Evolutionary conservation across 2,113 vertebrate genomes (phyloP), one percentile per base, ranked within the genome.

Genomic region (Camelus bactrianus): DNA sequence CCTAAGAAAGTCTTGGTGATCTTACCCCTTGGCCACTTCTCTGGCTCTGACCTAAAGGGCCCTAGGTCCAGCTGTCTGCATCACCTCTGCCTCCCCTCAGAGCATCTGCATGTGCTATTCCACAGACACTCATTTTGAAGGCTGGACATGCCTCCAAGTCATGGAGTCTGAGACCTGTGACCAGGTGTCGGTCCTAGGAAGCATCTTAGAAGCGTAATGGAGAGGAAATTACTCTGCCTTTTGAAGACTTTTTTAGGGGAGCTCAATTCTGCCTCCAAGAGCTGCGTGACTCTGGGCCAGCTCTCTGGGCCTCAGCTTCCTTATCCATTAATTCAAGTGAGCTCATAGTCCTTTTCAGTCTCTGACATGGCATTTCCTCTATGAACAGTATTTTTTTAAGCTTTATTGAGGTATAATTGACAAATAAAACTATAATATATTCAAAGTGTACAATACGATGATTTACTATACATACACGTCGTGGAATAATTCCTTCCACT

Each of bases 351-450:
- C 86, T 42, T 91, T 95, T 35, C 16, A 32, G 7, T 32, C 35
- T 30, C 75, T 56, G 75, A 83, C 19, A 22, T 67, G 16, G 20
- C 30, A 80, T 88, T 72, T 84, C 85, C 42, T 91, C 35, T n/a
- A 32, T 56, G 42, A 92, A 72, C 28, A 73, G 16, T 48, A 54
- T 16, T 84, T n/a, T 86, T 58, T 69, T 42, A 58, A 93, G 42
- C 14, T 72, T 72, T 54, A 64, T 8, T 64, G 46, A 64, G 15
- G 35, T 46, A 26, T 32, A 94, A 72, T 0, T 81, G 76, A 54
- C 46, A 64, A 80, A 88, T 24, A 42, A 86, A 77, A 46, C 11
- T 8, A 20, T 88, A 73, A 38, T 52, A 73, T 73, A 64, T 89
- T 94, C 81, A n/a, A 73, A 82, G 42, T 54, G 6, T 35, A 82